Conservation (phyloP, 1,140 invertebrate genomes). For the Spodoptera litura region DNA sequence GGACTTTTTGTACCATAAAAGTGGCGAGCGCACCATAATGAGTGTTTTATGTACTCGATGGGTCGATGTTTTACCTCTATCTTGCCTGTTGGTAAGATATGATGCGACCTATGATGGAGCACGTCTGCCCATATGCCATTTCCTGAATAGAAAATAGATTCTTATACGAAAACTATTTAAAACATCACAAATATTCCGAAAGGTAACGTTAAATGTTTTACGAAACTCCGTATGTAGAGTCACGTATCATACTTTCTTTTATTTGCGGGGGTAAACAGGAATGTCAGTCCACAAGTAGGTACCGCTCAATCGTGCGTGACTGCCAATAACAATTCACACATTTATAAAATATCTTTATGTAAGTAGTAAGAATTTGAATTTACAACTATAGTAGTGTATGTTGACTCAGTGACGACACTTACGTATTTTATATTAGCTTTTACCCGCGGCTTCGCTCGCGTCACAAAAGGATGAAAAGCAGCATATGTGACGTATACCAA, state of each 20-base stretch:
- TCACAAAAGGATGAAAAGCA: no score
- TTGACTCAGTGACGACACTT: background rate
- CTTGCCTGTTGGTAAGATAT: no score
- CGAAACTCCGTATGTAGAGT: conserved; percentile 5
- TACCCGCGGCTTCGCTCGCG: no score
- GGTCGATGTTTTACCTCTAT: no score
- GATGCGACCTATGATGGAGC: no score
- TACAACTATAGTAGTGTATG: conserved; percentile 13
- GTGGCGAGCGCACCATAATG: no score
- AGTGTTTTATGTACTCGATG: no score
- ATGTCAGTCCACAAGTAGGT: conserved; percentile 4
- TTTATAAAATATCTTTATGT: no score
- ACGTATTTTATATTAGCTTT: background rate
- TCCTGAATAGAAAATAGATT: no score
- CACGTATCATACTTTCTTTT: conserved; percentile 34
- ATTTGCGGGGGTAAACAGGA: conserved; percentile 9
- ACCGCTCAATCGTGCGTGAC: conserved; percentile 37
- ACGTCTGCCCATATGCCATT: no score
- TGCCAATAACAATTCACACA: conserved; percentile 7
- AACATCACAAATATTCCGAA: background rate
- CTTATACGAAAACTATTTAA: background rate
- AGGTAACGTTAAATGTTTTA: conserved; percentile 20
- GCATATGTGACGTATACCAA: no score
- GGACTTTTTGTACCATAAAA: no score
- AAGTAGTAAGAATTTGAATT: conserved; percentile 28